phyloP scores from a whole-genome alignment of 64 coral and sea anemone genomes.

The Stylophora pistillata region DNA sequence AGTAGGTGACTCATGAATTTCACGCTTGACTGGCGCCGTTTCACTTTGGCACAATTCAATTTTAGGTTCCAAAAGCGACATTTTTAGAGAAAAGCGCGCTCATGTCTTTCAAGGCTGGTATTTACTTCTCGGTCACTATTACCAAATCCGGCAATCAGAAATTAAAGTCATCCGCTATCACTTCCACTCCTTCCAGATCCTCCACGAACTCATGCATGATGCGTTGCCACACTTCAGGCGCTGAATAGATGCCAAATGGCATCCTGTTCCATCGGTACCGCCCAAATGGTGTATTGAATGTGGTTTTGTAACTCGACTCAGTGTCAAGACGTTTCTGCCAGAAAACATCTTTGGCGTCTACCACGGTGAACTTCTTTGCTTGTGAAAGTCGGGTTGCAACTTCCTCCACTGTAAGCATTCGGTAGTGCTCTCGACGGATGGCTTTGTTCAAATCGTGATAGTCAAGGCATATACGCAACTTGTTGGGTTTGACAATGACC shows the following conservation, averaged over 20 bases:
- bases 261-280: slow-evolving; percentile 16
- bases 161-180: no score
- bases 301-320: slow-evolving; percentile 22
- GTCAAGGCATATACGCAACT: slow-evolving; percentile 17
- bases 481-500: slow-evolving; percentile 31
- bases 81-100: slow-evolving; percentile 15
- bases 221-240: slow-evolving; percentile 33
- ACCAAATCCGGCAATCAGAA: no score
- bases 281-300: slow-evolving; percentile 15
- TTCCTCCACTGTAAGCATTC: slow-evolving; percentile 14
- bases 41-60: slow-evolving; percentile 37
- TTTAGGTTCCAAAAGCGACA: slow-evolving; percentile 36
- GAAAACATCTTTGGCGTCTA: slow-evolving; percentile 20
- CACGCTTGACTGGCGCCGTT: slow-evolving; percentile 19
- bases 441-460: slow-evolving; percentile 21
- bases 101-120: neutral
- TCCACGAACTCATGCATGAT: no score
- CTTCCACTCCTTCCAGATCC: no score
- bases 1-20: slow-evolving; percentile 6
- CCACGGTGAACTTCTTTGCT: neutral
- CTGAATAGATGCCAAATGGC: slow-evolving; percentile 37
- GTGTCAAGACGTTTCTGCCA: slow-evolving; percentile 1
- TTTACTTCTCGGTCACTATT: no score
- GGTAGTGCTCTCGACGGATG: slow-evolving; percentile 23
- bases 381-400: no score